These are phyloP conservation scores for Leucophenga varia DNA, from an alignment of 1,140 invertebrate genomes.

Conservation along the genomic window DNA sequence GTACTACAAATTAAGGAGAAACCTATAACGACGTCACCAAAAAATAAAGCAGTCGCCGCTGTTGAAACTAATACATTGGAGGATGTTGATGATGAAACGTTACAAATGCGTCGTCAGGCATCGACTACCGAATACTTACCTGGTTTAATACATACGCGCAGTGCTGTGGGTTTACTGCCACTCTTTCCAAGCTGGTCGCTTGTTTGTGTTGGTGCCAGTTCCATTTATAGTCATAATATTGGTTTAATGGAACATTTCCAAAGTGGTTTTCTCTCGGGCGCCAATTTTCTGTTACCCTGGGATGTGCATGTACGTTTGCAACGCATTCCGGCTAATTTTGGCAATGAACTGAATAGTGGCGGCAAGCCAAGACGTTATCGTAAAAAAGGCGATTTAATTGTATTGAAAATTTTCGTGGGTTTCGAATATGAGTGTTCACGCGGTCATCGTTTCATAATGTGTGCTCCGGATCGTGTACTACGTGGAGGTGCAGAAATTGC, in stretches of 20 bases:
- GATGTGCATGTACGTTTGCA: conserved; percentile 78
- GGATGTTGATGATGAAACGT: conserved; percentile 33
- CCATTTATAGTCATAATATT: conserved; percentile 86
- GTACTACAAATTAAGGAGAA: conserved; percentile 36
- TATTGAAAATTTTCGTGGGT: conserved; percentile 93
- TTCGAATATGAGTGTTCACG: conserved; percentile 95
- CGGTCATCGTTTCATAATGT: conserved; percentile 92
- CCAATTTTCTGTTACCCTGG: conserved; percentile 93
- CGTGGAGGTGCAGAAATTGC: conserved; percentile 76
- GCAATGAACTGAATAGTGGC: conserved; percentile 16
- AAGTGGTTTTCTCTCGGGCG: conserved; percentile 84
- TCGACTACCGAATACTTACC: conserved; percentile 89
- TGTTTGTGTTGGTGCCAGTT: conserved; percentile 85
- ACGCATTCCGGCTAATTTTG: conserved; percentile 30
- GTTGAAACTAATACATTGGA: conserved; percentile 10
- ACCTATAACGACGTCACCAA: neutral
- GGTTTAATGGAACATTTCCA: conserved; percentile 76
- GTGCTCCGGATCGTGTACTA: conserved; percentile 82
- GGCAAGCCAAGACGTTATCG: conserved; percentile 40
- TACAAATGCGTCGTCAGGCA: conserved; percentile 61
- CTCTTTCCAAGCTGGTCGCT: conserved; percentile 92
- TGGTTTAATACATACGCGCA: conserved; percentile 83
- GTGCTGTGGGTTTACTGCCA: conserved; percentile 77
- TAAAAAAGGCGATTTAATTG: conserved; percentile 61
- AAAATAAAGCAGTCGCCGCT: neutral